phyloP scores from a whole-genome alignment of 64 coral and sea anemone species.

The Montipora sp. region DNA sequence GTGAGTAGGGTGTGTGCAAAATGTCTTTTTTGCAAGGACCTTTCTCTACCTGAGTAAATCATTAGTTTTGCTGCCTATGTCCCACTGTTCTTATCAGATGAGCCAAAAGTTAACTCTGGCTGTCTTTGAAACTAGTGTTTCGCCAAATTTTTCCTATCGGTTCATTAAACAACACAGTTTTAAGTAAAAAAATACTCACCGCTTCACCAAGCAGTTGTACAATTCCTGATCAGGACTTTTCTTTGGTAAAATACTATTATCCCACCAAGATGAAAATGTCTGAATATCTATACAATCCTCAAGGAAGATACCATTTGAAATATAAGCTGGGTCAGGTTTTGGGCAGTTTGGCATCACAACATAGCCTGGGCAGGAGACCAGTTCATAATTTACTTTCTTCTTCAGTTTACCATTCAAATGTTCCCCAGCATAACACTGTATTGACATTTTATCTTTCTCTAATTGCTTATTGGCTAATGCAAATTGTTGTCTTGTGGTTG shows the following conservation, averaged over 20 bases:
- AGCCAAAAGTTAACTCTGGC: too few relatives aligned
- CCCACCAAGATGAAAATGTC: slow-evolving; percentile 54
- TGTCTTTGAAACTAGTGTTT: too few relatives aligned
- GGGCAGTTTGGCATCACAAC: slow-evolving; percentile 73
- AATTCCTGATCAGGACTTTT: neutral
- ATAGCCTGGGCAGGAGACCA: slow-evolving; percentile 25
- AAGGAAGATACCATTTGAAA: slow-evolving; percentile 22
- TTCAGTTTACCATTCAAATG: neutral
- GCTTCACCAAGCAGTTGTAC: neutral
- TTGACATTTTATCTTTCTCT: neutral
- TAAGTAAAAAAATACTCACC: neutral
- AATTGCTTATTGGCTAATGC: slow-evolving; percentile 14
- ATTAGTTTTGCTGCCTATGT: too few relatives aligned
- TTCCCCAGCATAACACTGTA: neutral
- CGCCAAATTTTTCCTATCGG: too few relatives aligned
- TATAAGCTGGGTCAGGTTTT: neutral
- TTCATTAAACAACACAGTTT: too few relatives aligned
- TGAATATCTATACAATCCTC: slow-evolving; percentile 52
- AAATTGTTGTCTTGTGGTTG: neutral
- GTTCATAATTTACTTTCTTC: neutral
- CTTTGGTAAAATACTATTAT: neutral
- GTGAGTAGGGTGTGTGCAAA: too few relatives aligned
- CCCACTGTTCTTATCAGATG: too few relatives aligned
- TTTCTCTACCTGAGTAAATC: too few relatives aligned
- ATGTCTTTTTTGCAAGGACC: too few relatives aligned